These are phyloP conservation scores for Nothoprocta perdicaria DNA, from an alignment of 2,113 vertebrate species.

Conservation along the genomic window DNA sequence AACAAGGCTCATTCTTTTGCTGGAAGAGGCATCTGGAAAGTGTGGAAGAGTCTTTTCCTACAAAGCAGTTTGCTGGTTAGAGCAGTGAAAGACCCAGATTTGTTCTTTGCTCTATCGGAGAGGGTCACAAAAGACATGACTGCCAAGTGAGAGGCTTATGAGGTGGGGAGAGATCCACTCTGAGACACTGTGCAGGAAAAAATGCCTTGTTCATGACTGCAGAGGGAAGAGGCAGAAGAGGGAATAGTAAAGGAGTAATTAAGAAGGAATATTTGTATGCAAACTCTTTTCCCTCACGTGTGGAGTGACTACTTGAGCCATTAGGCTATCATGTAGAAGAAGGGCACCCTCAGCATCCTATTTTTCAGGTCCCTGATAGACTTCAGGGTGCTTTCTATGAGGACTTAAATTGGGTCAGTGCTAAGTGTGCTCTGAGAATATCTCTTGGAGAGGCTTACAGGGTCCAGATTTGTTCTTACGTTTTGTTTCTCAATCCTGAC, in stretches of 20 bases:
- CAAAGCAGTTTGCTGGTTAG: background rate
- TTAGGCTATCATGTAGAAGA: background rate
- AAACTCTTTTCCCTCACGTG: background rate
- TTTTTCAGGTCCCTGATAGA: background rate
- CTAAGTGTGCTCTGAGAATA: background rate
- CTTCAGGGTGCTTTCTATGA: slow-evolving; percentile 7
- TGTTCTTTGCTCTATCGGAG: background rate
- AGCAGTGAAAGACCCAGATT: background rate
- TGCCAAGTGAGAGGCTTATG: background rate
- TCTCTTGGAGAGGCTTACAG: background rate
- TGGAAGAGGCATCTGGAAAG: background rate
- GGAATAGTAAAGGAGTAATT: background rate
- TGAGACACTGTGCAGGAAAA: background rate
- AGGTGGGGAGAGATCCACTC: background rate
- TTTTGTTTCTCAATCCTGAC: background rate
- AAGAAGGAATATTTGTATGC: no score
- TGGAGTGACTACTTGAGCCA: background rate
- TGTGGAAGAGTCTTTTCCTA: background rate
- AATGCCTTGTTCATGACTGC: background rate
- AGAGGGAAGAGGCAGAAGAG: background rate
- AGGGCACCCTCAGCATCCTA: background rate
- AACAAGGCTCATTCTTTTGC: background rate
- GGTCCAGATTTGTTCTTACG: background rate
- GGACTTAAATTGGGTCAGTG: background rate
- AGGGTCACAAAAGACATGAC: background rate